These are phyloP conservation scores for Arctocebus calabarensis DNA, from an alignment of 2,797 vertebrate species.

Conservation along the genomic window DNA sequence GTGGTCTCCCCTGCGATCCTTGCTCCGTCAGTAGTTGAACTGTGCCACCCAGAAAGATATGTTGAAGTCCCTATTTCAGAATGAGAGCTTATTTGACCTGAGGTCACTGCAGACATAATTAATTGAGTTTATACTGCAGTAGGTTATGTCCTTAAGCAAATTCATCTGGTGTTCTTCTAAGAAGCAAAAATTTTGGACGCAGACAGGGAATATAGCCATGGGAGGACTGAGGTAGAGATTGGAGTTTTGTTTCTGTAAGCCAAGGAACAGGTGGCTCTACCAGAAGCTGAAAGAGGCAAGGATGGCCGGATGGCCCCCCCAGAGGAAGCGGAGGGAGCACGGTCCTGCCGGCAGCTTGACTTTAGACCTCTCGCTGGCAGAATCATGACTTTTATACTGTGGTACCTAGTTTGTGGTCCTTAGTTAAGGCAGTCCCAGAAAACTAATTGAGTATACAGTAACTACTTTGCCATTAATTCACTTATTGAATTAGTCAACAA, in stretches of 20 bases:
- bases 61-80: neutral
- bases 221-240: neutral
- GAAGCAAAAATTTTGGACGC: neutral
- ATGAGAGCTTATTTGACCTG: neutral
- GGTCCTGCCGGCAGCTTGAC: neutral
- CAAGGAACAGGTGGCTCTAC: neutral
- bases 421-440: neutral
- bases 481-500: neutral
- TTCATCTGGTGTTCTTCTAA: neutral
- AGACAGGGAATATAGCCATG: neutral
- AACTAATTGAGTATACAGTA: neutral
- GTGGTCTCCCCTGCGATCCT: neutral
- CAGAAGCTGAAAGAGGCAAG: neutral
- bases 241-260: neutral
- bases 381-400: neutral
- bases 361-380: neutral
- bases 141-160: neutral
- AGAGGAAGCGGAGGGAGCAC: neutral
- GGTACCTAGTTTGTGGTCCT: neutral
- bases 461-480: neutral
- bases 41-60: neutral
- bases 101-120: neutral
- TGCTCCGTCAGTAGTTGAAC: neutral
- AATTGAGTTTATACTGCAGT: neutral
- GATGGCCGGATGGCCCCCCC: neutral